Conservation (phyloP, 23 tunicate genomes). For the Trididemnum nubilum region DNA sequence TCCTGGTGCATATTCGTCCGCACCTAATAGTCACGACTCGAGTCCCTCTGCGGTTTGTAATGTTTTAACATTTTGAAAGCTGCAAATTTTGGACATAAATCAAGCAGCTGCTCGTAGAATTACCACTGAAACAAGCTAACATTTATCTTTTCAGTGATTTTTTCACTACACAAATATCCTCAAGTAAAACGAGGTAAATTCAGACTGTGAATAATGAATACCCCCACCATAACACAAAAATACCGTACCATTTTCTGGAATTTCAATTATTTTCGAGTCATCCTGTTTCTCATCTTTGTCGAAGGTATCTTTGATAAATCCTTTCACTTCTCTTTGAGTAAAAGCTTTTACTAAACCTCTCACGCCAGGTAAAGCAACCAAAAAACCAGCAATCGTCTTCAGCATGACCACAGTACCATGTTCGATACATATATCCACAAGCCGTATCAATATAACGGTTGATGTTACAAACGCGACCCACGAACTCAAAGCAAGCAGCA, state of each 20-base stretch:
- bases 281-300: conserved; percentile 3
- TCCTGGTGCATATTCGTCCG: too few species aligned
- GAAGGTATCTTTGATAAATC: conserved; percentile 49
- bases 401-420: conserved; percentile 38
- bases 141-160: too few species aligned
- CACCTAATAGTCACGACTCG: too few species aligned
- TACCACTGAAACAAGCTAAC: too few species aligned
- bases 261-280: conserved; percentile 28
- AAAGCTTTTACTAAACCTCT: conserved; percentile 40
- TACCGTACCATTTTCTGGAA: conserved; percentile 74
- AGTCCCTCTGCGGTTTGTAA: too few species aligned
- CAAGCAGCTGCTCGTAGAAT: too few species aligned
- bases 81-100: too few species aligned
- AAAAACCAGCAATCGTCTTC: conserved; percentile 54
- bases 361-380: conserved; percentile 57
- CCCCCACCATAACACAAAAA: too few species aligned
- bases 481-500: background rate
- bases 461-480: conserved; percentile 27
- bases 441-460: conserved; percentile 37
- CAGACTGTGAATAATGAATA: too few species aligned
- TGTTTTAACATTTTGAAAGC: too few species aligned
- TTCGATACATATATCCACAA: conserved; percentile 44
- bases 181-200: too few species aligned
- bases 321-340: conserved; percentile 71
- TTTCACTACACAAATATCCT: too few species aligned